phyloP scores from a whole-genome alignment of 2,113 vertebrate species.

The Cavia aperea region DNA sequence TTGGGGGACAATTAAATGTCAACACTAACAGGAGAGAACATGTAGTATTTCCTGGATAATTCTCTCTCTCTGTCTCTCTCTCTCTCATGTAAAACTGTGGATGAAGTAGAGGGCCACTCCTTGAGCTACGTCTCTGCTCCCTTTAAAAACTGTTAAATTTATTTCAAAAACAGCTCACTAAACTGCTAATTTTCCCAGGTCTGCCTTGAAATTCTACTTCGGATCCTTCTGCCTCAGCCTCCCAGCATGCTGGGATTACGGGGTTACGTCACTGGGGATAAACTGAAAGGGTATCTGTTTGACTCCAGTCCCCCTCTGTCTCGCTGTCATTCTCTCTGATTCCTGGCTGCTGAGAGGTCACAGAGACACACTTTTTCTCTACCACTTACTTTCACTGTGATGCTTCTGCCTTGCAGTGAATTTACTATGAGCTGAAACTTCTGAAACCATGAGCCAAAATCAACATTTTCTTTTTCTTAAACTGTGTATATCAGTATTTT shows the following conservation, averaged over 20 bases:
- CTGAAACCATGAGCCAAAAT: not conserved
- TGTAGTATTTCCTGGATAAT: not conserved
- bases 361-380: not conserved
- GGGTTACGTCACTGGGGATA: not conserved
- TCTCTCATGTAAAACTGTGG: not conserved
- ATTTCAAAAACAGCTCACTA: not conserved
- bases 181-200: not conserved
- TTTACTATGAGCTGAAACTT: not conserved
- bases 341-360: not conserved
- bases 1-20: not conserved
- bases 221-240: not conserved
- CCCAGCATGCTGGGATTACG: not conserved
- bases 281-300: not conserved
- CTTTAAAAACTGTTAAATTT: not conserved
- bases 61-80: too few relatives aligned
- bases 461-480: not conserved
- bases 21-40: not conserved
- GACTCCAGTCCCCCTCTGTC: not conserved
- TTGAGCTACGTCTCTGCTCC: not conserved
- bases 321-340: not conserved
- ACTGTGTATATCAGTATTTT: not conserved
- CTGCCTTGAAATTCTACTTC: not conserved
- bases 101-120: not conserved
- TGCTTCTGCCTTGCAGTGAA: not conserved
- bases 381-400: not conserved